Evolutionary conservation across 2,113 vertebrate species (phyloP).

Genomic region (Thymallus thymallus): DNA sequence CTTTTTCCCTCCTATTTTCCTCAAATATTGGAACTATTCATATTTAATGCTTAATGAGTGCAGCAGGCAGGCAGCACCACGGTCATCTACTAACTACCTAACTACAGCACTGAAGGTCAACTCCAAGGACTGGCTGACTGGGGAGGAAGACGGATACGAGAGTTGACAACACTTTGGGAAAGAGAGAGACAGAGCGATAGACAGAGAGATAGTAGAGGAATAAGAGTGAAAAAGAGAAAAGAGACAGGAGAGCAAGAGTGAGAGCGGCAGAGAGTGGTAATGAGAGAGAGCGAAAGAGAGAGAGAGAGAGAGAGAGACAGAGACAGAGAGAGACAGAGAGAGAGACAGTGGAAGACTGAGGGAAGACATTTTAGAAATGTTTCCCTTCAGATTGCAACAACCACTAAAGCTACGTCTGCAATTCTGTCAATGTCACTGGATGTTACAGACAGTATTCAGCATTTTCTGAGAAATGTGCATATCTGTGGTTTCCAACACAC

Average conservation of each 20-base stretch:
- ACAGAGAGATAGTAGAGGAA: background rate
- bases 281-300: too few relatives aligned
- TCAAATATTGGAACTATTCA: slow-evolving; percentile 76
- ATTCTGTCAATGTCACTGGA: slow-evolving; percentile 20
- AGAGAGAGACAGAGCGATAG: slow-evolving; percentile 4
- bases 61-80: slow-evolving; percentile 61
- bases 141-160: slow-evolving; percentile 21
- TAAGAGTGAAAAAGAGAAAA: too few relatives aligned
- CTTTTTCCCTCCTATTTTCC: slow-evolving; percentile 29
- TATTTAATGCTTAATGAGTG: slow-evolving; percentile 78
- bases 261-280: too few relatives aligned
- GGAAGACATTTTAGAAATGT: slow-evolving; percentile 10
- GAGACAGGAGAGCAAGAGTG: too few relatives aligned
- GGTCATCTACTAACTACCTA: slow-evolving; percentile 58
- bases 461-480: slow-evolving; percentile 27
- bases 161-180: slow-evolving; percentile 27
- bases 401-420: slow-evolving; percentile 32
- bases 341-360: background rate
- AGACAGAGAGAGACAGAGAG: too few relatives aligned
- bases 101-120: slow-evolving; percentile 14
- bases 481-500: slow-evolving; percentile 40
- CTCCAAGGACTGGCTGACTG: background rate
- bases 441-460: slow-evolving; percentile 37
- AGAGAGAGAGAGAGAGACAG: background rate
- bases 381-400: background rate